These are phyloP conservation scores for Laticauda colubrina DNA, from an alignment of 2,113 vertebrate species.

Conservation along the genomic window DNA sequence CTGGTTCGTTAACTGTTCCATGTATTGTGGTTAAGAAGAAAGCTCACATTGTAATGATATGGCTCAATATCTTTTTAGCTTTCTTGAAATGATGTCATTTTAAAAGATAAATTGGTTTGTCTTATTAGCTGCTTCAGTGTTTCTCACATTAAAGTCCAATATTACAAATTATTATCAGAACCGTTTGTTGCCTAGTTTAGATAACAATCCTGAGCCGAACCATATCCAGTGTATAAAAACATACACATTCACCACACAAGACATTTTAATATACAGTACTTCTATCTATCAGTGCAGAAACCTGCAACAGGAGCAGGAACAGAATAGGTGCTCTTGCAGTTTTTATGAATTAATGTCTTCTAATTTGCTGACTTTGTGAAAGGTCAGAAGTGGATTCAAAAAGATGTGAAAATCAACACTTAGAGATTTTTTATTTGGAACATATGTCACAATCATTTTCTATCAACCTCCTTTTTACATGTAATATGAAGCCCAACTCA, in stretches of 20 bases:
- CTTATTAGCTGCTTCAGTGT: not conserved
- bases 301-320: not conserved
- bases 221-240: not conserved
- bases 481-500: not conserved
- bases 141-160: not conserved
- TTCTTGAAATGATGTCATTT: not conserved
- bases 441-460: not conserved
- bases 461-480: not conserved
- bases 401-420: not conserved
- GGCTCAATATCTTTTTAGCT: not conserved
- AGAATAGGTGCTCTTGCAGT: not conserved
- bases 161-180: not conserved
- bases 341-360: not conserved
- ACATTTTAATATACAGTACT: not conserved
- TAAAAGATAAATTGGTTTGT: not conserved
- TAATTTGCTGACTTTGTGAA: not conserved
- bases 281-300: not conserved
- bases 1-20: not conserved
- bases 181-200: not conserved
- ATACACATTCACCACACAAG: not conserved
- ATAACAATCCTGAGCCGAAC: not conserved
- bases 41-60: not conserved
- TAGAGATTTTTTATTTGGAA: not conserved
- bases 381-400: not conserved
- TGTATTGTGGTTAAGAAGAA: not conserved